These are phyloP conservation scores for Parnassius smintheus DNA, from an alignment of 2,888 invertebrate species.

Conservation along the genomic window DNA sequence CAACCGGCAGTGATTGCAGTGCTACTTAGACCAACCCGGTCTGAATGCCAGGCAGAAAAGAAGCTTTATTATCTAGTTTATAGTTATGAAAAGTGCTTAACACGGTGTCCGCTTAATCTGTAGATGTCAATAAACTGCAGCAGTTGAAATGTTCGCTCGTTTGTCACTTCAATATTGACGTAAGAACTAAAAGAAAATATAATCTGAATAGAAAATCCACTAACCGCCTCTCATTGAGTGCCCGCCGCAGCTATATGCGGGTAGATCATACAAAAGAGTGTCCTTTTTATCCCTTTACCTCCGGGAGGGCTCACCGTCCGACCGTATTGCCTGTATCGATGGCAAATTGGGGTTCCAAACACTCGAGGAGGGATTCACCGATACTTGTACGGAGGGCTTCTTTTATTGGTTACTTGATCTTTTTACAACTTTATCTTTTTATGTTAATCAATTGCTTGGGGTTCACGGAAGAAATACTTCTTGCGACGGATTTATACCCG, in stretches of 20 bases:
- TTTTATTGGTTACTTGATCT: conserved; percentile 50
- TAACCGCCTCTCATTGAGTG: conserved; percentile 64
- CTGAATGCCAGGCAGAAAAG: too few relatives aligned
- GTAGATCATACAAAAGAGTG: conserved; percentile 67
- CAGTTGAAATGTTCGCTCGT: too few relatives aligned
- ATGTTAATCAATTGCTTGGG: conserved; percentile 24
- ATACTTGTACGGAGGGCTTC: conserved; percentile 55
- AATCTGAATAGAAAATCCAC: conserved; percentile 14
- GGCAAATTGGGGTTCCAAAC: conserved; percentile 70
- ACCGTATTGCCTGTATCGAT: conserved; percentile 72
- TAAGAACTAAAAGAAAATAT: too few relatives aligned
- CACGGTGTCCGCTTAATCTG: too few relatives aligned
- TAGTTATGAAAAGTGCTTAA: too few relatives aligned
- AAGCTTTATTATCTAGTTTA: too few relatives aligned
- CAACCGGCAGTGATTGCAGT: too few relatives aligned
- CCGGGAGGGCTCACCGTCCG: conserved; percentile 58
- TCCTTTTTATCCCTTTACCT: conserved; percentile 70
- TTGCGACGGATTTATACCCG: not conserved
- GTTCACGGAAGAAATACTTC: not conserved
- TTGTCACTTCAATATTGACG: too few relatives aligned
- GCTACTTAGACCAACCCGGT: too few relatives aligned
- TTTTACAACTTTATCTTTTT: conserved; percentile 36
- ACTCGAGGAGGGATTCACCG: conserved; percentile 58
- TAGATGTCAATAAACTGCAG: too few relatives aligned
- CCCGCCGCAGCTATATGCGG: conserved; percentile 59